Percentiles rank a stretch among this genome's conserved stretches.
Evolutionary conservation across 2,113 vertebrate genomes (phyloP).

Genomic region (Spizaetus ornatus): DNA sequence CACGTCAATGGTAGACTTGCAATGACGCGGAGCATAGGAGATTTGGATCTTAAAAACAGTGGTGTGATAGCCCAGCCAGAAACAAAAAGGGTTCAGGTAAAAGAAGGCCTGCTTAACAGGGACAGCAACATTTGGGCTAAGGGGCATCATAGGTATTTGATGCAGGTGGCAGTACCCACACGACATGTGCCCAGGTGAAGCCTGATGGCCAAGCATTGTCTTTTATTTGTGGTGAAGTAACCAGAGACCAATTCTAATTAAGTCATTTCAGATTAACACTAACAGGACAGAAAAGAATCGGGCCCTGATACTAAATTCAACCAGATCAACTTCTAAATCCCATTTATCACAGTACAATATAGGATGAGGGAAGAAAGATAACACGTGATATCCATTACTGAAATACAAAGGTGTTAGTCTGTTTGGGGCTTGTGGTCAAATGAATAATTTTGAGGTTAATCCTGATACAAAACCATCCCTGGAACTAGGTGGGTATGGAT

Average conservation of each 20-base stretch:
- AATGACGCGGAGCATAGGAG: constrained; percentile 97
- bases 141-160: not conserved
- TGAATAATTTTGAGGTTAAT: not conserved
- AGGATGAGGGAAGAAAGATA: not conserved
- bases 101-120: not conserved
- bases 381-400: not conserved
- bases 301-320: not conserved
- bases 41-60: constrained; percentile 89
- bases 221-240: not conserved
- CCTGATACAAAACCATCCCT: not conserved
- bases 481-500: not conserved
- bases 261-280: not conserved
- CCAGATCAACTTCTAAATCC: not conserved
- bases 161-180: not conserved
- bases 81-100: constrained; percentile 85
- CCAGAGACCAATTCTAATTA: not conserved
- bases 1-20: constrained; percentile 95
- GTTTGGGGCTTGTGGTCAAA: not conserved
- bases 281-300: not conserved
- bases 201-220: fast-evolving
- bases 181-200: fast-evolving
- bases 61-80: constrained; percentile 96
- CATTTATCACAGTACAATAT: not conserved
- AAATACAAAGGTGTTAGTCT: not conserved
- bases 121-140: not conserved